phyloP scores from a whole-genome alignment of 1,140 invertebrate species.

The Trachelipus rathkii region DNA sequence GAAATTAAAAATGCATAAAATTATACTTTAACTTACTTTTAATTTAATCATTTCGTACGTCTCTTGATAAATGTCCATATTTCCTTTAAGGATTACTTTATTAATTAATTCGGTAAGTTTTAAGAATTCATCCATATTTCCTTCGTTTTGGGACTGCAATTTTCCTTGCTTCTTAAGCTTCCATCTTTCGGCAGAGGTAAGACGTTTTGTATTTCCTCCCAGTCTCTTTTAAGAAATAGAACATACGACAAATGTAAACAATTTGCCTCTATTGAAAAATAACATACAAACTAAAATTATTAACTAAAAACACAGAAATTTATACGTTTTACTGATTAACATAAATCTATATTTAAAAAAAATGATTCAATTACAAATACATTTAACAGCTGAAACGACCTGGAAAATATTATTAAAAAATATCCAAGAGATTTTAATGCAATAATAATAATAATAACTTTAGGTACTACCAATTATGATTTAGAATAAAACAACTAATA shows the following conservation, averaged over 20 bases:
- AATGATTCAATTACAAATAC: not conserved
- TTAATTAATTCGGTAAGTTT: conserved; percentile 84
- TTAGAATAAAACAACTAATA: too few relatives aligned
- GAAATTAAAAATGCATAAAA: too few relatives aligned
- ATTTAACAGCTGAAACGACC: too few relatives aligned
- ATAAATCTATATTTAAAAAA: not conserved
- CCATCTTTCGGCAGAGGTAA: conserved; percentile 39
- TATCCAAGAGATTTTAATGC: too few relatives aligned
- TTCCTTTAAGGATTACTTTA: conserved; percentile 74
- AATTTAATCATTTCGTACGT: conserved; percentile 74
- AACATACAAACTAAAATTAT: not conserved
- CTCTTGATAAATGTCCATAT: conserved; percentile 94
- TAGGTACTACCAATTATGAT: too few relatives aligned
- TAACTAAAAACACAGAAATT: not conserved
- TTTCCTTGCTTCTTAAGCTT: conserved; percentile 41
- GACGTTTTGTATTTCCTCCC: conserved; percentile 40
- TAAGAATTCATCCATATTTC: conserved; percentile 37
- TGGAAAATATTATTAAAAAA: too few relatives aligned
- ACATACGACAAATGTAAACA: conserved; percentile 21
- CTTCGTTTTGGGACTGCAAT: conserved; percentile 10
- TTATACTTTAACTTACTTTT: conserved; percentile 52
- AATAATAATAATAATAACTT: too few relatives aligned
- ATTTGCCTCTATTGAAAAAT: not conserved
- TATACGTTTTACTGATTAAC: not conserved
- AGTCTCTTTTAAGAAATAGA: conserved; percentile 32